Conservation (phyloP, 2,888 invertebrate genomes). For the Furcula furcula region DNA sequence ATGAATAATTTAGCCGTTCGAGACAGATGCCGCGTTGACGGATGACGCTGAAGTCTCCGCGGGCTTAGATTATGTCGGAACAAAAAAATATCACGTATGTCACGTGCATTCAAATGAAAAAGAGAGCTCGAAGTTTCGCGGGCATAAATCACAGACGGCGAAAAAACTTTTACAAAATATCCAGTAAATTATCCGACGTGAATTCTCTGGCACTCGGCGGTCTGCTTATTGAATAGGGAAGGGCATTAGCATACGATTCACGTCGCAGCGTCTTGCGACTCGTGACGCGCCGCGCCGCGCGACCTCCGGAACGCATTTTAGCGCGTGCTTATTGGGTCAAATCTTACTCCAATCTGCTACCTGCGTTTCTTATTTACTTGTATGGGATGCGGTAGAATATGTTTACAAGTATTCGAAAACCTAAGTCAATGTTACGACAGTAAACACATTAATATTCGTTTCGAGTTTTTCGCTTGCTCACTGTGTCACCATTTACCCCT, state of each 20-base stretch:
- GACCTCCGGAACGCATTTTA: conserved; percentile 20
- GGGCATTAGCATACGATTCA: conserved; percentile 77
- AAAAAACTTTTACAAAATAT: conserved; percentile 82
- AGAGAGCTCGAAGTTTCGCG: conserved; percentile 79
- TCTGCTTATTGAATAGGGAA: conserved; percentile 81
- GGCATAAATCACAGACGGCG: conserved; percentile 80
- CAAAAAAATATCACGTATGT: conserved; percentile 80
- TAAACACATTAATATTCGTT: conserved; percentile 46
- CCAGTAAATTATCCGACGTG: conserved; percentile 82
- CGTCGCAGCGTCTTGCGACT: conserved; percentile 68
- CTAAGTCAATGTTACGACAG: conserved; percentile 34
- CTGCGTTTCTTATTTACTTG: too few species aligned
- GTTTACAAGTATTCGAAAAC: conserved; percentile 23
- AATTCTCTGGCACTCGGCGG: conserved; percentile 79
- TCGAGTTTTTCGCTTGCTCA: conserved; percentile 60
- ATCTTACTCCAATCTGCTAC: too few species aligned
- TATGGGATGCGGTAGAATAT: too few species aligned
- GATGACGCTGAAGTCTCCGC: conserved; percentile 63
- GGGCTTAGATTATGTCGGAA: conserved; percentile 71
- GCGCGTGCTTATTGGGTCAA: too few species aligned
- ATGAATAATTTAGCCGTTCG: conserved; percentile 76
- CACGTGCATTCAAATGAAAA: conserved; percentile 82
- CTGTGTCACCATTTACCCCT: conserved; percentile 71
- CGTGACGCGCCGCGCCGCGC: conserved; percentile 36
- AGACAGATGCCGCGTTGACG: conserved; percentile 73